phyloP scores from a whole-genome alignment of 1,140 invertebrate genomes.

The Drosophila mojavensis region DNA sequence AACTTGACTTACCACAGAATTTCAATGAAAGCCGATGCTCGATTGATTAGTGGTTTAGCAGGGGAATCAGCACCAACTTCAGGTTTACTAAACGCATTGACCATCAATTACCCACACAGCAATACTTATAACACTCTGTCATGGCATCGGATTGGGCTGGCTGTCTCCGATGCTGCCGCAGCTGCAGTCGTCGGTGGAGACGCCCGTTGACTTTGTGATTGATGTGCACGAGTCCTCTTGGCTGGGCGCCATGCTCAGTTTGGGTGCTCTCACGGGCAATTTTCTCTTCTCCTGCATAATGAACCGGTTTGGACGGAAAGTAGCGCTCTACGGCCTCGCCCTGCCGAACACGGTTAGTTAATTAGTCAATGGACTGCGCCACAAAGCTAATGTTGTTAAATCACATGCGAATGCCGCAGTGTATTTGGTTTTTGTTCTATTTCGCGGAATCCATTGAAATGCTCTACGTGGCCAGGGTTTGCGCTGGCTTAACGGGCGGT shows the following conservation, averaged over 20 bases:
- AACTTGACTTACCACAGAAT: neutral
- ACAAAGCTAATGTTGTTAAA: neutral
- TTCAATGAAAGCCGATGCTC: neutral
- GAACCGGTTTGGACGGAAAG: constrained; percentile 83
- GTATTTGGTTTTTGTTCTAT: constrained; percentile 72
- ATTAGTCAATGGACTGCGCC: neutral
- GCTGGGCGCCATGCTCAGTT: constrained; percentile 72
- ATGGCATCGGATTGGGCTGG: constrained; percentile 85
- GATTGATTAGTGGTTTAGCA: neutral
- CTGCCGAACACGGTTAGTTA: constrained; percentile 74
- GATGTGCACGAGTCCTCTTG: constrained; percentile 75
- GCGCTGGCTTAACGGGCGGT: constrained; percentile 81
- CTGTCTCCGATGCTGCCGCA: constrained; percentile 83
- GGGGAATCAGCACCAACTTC: too few species aligned
- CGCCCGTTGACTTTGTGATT: constrained; percentile 71
- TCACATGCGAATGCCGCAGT: constrained; percentile 33
- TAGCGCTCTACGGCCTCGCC: constrained; percentile 64
- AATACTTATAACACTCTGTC: constrained; percentile 35
- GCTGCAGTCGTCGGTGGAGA: constrained; percentile 66
- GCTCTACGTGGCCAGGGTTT: constrained; percentile 82
- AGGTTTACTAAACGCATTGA: too few species aligned
- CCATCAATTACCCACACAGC: neutral
- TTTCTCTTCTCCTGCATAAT: constrained; percentile 77
- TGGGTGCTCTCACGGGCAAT: constrained; percentile 75
- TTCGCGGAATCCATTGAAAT: constrained; percentile 70